Evolutionary conservation across 2,888 invertebrate genomes (phyloP).

Genomic region (Nephrocerus scutellatus): DNA sequence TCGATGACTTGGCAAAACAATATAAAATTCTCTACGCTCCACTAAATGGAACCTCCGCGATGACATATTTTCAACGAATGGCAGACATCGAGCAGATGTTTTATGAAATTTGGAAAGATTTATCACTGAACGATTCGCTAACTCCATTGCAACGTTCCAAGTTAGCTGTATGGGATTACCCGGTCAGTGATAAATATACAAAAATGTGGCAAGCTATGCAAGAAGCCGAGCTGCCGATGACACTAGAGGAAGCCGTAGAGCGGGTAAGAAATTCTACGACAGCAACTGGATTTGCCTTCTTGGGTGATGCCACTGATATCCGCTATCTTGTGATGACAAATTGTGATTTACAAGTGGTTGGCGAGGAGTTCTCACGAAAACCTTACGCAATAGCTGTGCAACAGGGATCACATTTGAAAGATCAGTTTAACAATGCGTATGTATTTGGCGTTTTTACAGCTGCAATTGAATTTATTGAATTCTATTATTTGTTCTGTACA

Average conservation of each 20-base stretch:
- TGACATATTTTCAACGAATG: constrained; percentile 95
- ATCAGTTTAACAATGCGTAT: constrained; percentile 92
- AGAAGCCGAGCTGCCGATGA: constrained; percentile 70
- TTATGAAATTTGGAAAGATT: constrained; percentile 98
- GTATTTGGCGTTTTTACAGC: constrained; percentile 38
- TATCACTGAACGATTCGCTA: constrained; percentile 91
- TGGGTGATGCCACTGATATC: constrained; percentile 92
- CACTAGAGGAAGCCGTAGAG: constrained; percentile 70
- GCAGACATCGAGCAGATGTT: constrained; percentile 89
- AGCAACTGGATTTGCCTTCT: constrained; percentile 83
- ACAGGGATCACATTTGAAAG: constrained; percentile 88
- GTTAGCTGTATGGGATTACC: constrained; percentile 97
- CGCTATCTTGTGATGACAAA: constrained; percentile 50
- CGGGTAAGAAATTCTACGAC: constrained; percentile 62
- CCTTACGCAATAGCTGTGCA: constrained; percentile 97
- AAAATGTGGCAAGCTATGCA: constrained; percentile 98
- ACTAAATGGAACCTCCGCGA: constrained; percentile 75
- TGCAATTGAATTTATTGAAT: background rate
- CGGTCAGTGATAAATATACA: constrained; percentile 95
- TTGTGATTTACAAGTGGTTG: constrained; percentile 78
- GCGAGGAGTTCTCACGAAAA: constrained; percentile 94
- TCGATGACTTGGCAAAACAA: constrained; percentile 91
- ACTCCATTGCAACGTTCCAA: constrained; percentile 85
- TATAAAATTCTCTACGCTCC: constrained; percentile 96
- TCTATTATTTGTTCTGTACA: constrained; percentile 37